A percentile compares a stretch with the other conserved stretches of the same genome.
phyloP scores from a whole-genome alignment of 2,797 vertebrate genomes.

The Arrhamphus sclerolepis region DNA sequence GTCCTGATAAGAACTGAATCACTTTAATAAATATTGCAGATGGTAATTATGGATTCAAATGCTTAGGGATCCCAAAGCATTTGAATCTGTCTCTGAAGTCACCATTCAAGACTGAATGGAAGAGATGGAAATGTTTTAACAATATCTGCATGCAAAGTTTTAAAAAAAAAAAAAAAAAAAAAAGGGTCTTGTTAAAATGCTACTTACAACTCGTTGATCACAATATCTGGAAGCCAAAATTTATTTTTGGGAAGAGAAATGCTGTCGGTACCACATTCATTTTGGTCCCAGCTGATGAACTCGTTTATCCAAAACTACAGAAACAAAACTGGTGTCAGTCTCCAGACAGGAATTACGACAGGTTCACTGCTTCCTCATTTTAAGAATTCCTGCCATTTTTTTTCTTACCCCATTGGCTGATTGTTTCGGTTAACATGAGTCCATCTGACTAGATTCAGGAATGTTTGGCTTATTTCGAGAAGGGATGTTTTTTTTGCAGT shows the following conservation, averaged over 20 bases:
- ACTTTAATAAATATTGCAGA: too few relatives aligned
- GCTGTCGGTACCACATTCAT: conserved; percentile 64
- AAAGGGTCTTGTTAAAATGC: neutral
- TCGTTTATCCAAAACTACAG: conserved; percentile 79
- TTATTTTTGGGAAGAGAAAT: conserved; percentile 71
- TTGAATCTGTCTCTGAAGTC: too few relatives aligned
- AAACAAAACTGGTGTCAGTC: conserved; percentile 11
- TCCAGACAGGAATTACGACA: neutral
- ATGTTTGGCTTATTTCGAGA: too few relatives aligned
- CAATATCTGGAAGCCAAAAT: conserved; percentile 77
- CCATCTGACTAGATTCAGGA: too few relatives aligned
- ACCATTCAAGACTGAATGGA: too few relatives aligned
- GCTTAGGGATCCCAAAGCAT: too few relatives aligned
- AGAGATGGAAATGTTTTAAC: too few relatives aligned
- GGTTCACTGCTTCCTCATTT: neutral
- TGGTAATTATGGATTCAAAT: too few relatives aligned
- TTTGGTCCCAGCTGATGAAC: conserved; percentile 76
- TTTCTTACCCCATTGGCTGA: neutral
- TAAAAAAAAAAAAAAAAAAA: neutral
- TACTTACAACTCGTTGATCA: conserved; percentile 83
- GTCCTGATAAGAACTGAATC: too few relatives aligned
- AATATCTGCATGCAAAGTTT: neutral
- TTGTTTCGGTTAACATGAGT: too few relatives aligned
- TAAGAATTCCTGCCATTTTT: too few relatives aligned
- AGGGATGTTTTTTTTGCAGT: too few relatives aligned